Evolutionary conservation across 2,888 invertebrate species (phyloP), one percentile per base, ranked within the genome.

Genomic region (Rugalucina vietnamica): DNA sequence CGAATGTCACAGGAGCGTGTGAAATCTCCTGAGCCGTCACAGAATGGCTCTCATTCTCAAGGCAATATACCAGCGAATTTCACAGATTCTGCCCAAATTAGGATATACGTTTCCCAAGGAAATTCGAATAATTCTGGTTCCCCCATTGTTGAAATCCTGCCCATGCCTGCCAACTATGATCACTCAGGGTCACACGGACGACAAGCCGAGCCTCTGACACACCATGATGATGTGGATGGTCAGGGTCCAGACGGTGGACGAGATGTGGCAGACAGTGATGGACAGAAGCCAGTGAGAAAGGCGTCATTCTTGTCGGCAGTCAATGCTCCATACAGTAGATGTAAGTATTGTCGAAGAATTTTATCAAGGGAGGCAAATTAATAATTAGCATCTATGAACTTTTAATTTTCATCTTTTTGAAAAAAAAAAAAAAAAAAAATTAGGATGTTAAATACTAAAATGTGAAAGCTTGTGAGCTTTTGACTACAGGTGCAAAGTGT

Each of bases 261-360:
- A 57, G 85, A 88, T n/a, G 81, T 72, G 24, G 36, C 49, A 27
- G 89, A 91, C 14, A 85, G 86, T 27, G 79, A 71, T 18, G 85
- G 77, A 12, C 86, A 90, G 69, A 90, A 90, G 49, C 93, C 93
- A 0, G 90, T 91, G 43, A 84, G 94, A 72, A 94, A 94, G 84
- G 91, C 93, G n/a, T 94, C 94, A 18, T 94, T 94, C 85, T 86
- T 94, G 57, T 91, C 93, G 27, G 94, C 94, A 24, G 92, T 94
- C 14, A 93, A 93, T 83, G 92, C 93, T 10, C 92, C 93, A 34
- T 86, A 90, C 29, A 85, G 89, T 60, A 85, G 88, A 81, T 90
- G 91, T 91, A 88, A 91, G 92, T 90, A 76, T 21, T 37, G 1
- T 70, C n/a, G n/a, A n/a, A n/a, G n/a, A n/a, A n/a, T n/a, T n/a